phyloP scores from a whole-genome alignment of 2,888 invertebrate genomes.

The Germaria angustata region DNA sequence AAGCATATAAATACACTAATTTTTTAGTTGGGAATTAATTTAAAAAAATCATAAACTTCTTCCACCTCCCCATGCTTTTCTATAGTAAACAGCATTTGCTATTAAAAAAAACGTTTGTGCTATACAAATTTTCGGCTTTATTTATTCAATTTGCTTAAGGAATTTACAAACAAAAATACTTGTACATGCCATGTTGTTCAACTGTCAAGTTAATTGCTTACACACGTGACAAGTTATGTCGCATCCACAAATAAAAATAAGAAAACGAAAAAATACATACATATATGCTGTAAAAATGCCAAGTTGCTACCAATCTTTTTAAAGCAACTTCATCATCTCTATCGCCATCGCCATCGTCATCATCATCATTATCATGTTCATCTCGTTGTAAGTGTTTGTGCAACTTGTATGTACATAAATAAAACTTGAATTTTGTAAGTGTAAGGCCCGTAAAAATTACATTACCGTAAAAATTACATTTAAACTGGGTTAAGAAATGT shows the following conservation, averaged over 20 bases:
- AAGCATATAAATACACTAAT: too few relatives aligned
- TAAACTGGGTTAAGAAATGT: constrained; percentile 40
- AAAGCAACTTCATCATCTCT: constrained; percentile 15
- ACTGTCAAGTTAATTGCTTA: constrained; percentile 58
- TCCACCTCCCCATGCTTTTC: too few relatives aligned
- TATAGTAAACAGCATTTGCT: too few relatives aligned
- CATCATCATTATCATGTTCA: too few relatives aligned
- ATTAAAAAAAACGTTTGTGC: not conserved
- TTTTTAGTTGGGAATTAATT: too few relatives aligned
- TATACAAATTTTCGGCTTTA: not conserved
- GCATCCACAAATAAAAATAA: not conserved
- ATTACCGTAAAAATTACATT: not conserved
- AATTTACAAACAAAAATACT: constrained; percentile 32
- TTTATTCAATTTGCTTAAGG: constrained; percentile 19
- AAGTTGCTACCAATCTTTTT: constrained; percentile 15
- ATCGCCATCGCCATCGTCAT: not conserved
- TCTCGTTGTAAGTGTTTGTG: constrained; percentile 5
- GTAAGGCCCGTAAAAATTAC: too few relatives aligned
- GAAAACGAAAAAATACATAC: not conserved
- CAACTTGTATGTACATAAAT: constrained; percentile 22
- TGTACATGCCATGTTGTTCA: constrained; percentile 34
- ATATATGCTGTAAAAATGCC: not conserved
- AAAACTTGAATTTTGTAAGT: constrained; percentile 32
- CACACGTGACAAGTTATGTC: constrained; percentile 53
- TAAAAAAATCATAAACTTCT: too few relatives aligned